A percentile compares a stretch with the other conserved stretches of the same genome.
These are phyloP conservation scores for Tiaroga cobitis DNA, from an alignment of 2,797 vertebrate species.

Conservation along the genomic window DNA sequence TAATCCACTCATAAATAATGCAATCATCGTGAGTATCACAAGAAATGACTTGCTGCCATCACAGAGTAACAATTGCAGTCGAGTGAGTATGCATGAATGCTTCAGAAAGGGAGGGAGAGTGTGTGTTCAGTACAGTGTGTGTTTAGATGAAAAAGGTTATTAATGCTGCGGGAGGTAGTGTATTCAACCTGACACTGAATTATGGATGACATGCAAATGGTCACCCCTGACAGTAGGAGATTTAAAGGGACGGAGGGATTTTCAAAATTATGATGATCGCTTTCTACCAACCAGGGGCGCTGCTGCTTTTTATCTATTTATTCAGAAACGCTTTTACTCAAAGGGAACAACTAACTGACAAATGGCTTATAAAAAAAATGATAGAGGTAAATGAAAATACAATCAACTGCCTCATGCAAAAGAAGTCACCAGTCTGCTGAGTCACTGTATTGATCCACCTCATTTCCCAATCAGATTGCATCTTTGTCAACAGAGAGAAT, in stretches of 20 bases:
- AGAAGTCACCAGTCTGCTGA: not conserved
- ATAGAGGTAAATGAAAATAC: slow-evolving; percentile 19
- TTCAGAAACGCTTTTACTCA: not conserved
- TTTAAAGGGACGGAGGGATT: slow-evolving; percentile 14
- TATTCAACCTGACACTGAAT: slow-evolving; percentile 47
- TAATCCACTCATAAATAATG: not conserved
- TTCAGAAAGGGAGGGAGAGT: not conserved
- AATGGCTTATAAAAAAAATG: not conserved
- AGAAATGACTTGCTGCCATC: not conserved
- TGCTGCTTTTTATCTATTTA: slow-evolving; percentile 49
- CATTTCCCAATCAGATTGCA: not conserved
- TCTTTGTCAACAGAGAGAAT: not conserved
- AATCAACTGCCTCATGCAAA: not conserved
- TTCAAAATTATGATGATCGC: not conserved
- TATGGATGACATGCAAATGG: slow-evolving; percentile 56
- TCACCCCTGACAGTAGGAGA: not conserved
- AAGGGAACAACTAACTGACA: not conserved
- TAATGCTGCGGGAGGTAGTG: slow-evolving; percentile 13
- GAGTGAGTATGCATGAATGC: not conserved
- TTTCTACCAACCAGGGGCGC: slow-evolving; percentile 68
- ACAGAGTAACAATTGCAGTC: not conserved
- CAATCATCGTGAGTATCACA: not conserved
- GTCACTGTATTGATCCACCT: slow-evolving; percentile 6
- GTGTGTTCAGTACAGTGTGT: slow-evolving; percentile 23
- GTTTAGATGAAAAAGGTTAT: slow-evolving; percentile 51